phyloP scores from a whole-genome alignment of 2,797 vertebrate genomes.

The Dicrostonyx torquatus region DNA sequence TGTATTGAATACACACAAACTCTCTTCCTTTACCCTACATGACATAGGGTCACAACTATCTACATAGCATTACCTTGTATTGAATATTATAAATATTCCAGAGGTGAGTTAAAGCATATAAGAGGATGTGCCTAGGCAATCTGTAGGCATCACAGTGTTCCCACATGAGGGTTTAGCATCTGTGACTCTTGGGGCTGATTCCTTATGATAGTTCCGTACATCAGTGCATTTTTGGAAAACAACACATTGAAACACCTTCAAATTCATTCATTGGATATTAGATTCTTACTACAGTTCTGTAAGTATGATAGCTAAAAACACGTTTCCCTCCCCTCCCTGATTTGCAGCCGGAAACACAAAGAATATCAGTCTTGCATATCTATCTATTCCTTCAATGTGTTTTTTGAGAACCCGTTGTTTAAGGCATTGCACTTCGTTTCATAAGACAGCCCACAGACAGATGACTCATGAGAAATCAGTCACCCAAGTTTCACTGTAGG shows the following conservation, averaged over 20 bases:
- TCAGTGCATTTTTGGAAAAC: constrained; percentile 22
- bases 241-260: background rate
- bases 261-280: background rate
- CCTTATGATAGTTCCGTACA: background rate
- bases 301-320: background rate
- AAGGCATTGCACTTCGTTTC: background rate
- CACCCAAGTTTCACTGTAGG: background rate
- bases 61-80: background rate
- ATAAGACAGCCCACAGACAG: background rate
- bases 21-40: background rate
- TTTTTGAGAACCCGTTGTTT: background rate
- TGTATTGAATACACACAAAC: background rate
- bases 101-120: background rate
- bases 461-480: background rate
- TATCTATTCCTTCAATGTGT: background rate
- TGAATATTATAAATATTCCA: background rate
- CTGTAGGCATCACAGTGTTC: background rate
- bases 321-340: background rate
- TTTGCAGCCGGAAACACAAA: background rate
- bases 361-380: background rate
- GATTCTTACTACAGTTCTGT: background rate
- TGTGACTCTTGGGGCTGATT: background rate
- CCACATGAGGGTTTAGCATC: background rate
- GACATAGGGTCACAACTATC: background rate
- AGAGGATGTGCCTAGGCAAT: background rate